These are phyloP conservation scores for Bombyx mori DNA, from an alignment of 1,140 invertebrate genomes.

Conservation along the genomic window DNA sequence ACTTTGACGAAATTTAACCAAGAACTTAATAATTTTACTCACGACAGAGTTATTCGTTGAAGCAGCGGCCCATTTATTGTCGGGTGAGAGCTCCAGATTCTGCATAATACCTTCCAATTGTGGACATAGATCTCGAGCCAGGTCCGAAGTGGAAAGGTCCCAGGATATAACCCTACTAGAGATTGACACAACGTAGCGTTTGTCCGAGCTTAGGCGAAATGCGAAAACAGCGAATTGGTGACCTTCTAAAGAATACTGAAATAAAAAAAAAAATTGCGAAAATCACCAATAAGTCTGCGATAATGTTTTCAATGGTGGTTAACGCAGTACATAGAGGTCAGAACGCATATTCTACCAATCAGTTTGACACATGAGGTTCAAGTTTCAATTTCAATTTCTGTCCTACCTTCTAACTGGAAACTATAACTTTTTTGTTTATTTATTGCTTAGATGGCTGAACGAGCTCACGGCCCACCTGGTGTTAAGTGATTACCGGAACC, in stretches of 20 bases:
- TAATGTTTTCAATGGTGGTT: too few species aligned
- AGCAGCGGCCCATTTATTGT: constrained; percentile 96
- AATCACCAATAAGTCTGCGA: neutral
- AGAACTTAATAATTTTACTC: constrained; percentile 17
- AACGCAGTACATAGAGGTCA: too few species aligned
- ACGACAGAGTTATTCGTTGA: constrained; percentile 97
- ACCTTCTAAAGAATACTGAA: constrained; percentile 94
- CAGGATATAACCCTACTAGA: constrained; percentile 98
- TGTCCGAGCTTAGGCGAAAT: constrained; percentile 92
- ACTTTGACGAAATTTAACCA: neutral
- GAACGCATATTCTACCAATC: too few species aligned
- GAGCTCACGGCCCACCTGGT: too few species aligned
- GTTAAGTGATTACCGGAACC: too few species aligned
- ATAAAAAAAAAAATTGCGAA: constrained; percentile 13
- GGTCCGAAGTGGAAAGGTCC: constrained; percentile 94
- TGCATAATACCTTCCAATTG: constrained; percentile 97
- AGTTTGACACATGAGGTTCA: too few species aligned
- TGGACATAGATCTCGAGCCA: constrained; percentile 91
- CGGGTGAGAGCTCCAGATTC: constrained; percentile 92
- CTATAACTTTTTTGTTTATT: too few species aligned
- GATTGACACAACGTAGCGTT: constrained; percentile 94
- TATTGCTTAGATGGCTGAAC: too few species aligned
- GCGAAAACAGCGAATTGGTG: constrained; percentile 98
- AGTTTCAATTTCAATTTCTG: too few species aligned
- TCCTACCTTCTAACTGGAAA: too few species aligned